phyloP scores from a whole-genome alignment of 2,113 vertebrate species.

The Coptodon rendalli region DNA sequence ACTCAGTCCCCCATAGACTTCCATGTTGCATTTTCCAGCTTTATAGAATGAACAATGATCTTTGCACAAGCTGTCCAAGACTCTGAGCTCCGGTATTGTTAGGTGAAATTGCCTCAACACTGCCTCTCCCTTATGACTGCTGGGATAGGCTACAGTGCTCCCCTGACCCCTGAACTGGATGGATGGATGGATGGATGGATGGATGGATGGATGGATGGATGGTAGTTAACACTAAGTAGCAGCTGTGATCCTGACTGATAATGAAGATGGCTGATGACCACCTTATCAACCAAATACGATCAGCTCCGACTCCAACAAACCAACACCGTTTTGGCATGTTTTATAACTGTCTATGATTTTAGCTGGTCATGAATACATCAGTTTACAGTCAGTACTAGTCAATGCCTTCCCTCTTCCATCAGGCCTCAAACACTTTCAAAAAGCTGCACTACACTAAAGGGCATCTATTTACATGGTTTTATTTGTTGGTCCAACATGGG shows the following conservation, averaged over 20 bases:
- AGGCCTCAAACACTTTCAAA: background rate
- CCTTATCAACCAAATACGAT: rapidly evolving
- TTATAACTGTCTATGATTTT: background rate
- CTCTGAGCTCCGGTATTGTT: background rate
- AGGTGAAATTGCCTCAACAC: background rate
- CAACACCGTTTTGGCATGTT: background rate
- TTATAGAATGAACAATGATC: background rate
- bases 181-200: background rate
- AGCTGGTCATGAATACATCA: background rate
- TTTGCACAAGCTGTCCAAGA: background rate
- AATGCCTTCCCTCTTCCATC: background rate
- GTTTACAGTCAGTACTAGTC: background rate
- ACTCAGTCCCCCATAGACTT: background rate
- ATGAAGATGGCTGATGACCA: background rate
- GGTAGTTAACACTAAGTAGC: background rate
- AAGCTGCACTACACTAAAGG: background rate
- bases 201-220: rapidly evolving
- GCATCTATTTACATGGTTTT: background rate
- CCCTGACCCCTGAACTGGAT: background rate
- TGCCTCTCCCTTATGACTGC: background rate
- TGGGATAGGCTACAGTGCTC: background rate
- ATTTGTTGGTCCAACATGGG: background rate
- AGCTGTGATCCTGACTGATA: background rate
- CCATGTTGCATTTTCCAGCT: background rate
- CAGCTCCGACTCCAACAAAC: background rate